These are phyloP conservation scores for Psittacus erithacus DNA, from an alignment of 2,113 vertebrate genomes.

Conservation along the genomic window DNA sequence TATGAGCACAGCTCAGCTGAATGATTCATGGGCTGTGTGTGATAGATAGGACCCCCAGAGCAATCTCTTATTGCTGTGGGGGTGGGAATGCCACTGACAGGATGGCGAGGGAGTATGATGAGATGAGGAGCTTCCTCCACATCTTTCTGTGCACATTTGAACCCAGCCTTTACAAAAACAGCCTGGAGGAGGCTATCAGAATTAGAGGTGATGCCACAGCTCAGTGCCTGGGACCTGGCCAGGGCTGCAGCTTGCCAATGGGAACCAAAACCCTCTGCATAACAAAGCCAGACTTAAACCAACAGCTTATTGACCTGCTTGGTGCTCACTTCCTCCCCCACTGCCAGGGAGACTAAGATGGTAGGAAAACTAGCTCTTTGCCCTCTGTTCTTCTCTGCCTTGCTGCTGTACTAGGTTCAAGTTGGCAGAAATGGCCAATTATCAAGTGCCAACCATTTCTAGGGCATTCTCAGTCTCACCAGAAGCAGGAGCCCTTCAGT, in stretches of 20 bases:
- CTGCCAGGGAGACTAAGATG: background rate
- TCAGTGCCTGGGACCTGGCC: background rate
- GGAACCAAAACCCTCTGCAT: background rate
- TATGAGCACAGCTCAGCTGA: background rate
- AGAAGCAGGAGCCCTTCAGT: background rate
- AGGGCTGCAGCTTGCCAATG: background rate
- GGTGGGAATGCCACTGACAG: slow-evolving; percentile 16
- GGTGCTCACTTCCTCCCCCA: background rate
- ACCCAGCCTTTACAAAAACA: background rate
- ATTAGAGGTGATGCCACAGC: background rate
- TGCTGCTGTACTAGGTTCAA: background rate
- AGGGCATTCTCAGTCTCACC: background rate
- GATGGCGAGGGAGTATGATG: background rate
- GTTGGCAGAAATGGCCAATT: background rate
- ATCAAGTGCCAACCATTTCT: background rate
- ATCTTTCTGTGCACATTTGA: slow-evolving; percentile 7
- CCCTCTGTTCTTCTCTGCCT: background rate
- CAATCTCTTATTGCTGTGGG: background rate
- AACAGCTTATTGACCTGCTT: background rate
- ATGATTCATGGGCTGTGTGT: slow-evolving; percentile 20
- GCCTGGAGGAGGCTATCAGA: background rate
- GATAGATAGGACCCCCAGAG: slow-evolving; percentile 26
- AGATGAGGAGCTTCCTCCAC: slow-evolving; percentile 15
- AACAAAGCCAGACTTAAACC: background rate
- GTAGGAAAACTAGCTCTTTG: background rate